These are phyloP conservation scores for Resseliella maxima DNA, from an alignment of 2,888 invertebrate genomes.

Conservation along the genomic window DNA sequence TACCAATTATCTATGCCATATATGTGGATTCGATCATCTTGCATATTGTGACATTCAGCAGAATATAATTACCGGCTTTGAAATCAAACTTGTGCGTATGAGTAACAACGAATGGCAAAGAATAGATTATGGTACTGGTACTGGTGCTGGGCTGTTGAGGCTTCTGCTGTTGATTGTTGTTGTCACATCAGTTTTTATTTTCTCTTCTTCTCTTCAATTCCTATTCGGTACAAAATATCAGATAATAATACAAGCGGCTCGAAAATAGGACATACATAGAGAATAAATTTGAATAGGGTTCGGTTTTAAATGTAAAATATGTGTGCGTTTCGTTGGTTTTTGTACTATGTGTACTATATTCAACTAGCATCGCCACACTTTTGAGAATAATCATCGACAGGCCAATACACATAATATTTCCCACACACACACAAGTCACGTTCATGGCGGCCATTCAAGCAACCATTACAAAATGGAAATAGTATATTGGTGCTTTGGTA, in stretches of 20 bases:
- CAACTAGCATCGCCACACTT: background rate
- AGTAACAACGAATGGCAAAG: background rate
- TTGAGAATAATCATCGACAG: background rate
- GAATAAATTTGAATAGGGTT: background rate
- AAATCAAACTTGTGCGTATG: background rate
- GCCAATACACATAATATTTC: background rate
- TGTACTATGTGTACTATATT: no score
- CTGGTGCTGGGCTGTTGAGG: no score
- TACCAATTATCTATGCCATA: background rate
- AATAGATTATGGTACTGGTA: background rate
- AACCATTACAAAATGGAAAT: background rate
- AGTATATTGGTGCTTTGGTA: background rate
- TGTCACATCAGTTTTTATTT: no score
- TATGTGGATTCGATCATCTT: background rate
- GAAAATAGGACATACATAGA: conserved; percentile 5
- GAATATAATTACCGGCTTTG: conserved; percentile 25
- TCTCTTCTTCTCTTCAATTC: background rate
- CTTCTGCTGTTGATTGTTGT: no score
- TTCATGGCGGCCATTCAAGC: background rate
- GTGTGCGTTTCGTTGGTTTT: no score
- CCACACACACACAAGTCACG: background rate
- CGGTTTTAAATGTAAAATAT: background rate
- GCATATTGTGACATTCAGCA: conserved; percentile 19
- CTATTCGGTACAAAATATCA: background rate
- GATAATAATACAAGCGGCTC: background rate